phyloP scores from a whole-genome alignment of 1,140 invertebrate genomes.

The Tetramorium simillimum region DNA sequence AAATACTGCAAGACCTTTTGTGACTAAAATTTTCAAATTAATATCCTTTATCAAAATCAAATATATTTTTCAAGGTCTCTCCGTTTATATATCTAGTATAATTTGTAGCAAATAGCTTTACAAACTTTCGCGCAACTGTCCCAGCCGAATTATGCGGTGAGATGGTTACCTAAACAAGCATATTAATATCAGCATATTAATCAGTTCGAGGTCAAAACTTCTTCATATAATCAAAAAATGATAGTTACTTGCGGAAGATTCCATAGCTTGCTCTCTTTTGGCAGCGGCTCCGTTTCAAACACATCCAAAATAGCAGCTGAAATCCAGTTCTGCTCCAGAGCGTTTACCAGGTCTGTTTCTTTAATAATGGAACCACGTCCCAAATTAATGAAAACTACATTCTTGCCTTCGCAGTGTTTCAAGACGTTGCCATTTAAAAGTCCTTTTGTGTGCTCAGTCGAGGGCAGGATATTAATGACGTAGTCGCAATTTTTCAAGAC shows the following conservation, averaged over 20 bases:
- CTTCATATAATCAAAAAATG: background rate
- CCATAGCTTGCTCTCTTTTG: conserved; percentile 85
- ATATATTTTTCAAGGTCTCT: conserved; percentile 69
- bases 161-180: conserved; percentile 83
- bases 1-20: background rate
- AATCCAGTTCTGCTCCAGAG: conserved; percentile 86
- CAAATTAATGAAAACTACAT: conserved; percentile 87
- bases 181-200: background rate
- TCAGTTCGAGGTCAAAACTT: background rate
- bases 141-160: conserved; percentile 86
- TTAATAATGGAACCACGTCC: conserved; percentile 86
- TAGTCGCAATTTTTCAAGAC: conserved; percentile 86
- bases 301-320: conserved; percentile 88
- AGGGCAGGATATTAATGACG: conserved; percentile 86
- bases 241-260: conserved; percentile 81
- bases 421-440: conserved; percentile 85
- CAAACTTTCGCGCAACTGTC: conserved; percentile 82
- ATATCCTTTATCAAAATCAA: conserved; percentile 76
- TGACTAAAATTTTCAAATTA: conserved; percentile 48
- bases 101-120: conserved; percentile 82
- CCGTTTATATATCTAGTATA: conserved; percentile 76
- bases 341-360: conserved; percentile 85
- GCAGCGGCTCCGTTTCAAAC: conserved; percentile 87
- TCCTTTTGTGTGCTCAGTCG: conserved; percentile 85
- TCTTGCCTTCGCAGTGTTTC: conserved; percentile 80